A percentile compares a stretch with the other conserved stretches of the same genome.
Evolutionary conservation across 2,888 invertebrate species (phyloP).

Genomic region (Drosophila leonis): DNA sequence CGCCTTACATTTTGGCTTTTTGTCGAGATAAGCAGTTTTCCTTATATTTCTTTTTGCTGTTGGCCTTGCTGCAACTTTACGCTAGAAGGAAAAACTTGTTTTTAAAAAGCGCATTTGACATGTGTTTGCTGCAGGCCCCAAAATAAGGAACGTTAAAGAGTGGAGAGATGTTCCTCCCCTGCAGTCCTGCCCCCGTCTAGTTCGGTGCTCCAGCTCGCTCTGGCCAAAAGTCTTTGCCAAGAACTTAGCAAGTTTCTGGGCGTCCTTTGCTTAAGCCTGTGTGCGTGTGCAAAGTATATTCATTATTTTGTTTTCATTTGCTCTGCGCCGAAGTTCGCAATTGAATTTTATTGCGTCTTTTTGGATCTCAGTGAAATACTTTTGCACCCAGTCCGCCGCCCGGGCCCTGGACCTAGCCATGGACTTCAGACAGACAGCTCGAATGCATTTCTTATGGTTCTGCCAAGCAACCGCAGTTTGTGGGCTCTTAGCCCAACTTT

Average conservation of each 20-base stretch:
- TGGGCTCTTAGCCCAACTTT: constrained; percentile 32
- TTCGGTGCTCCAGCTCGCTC: constrained; percentile 10
- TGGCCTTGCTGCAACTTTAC: constrained; percentile 54
- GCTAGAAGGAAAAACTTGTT: constrained; percentile 81
- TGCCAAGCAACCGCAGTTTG: constrained; percentile 41
- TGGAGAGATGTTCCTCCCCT: background rate
- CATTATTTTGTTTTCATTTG: constrained; percentile 75
- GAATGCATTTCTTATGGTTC: constrained; percentile 12
- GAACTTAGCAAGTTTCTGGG: constrained; percentile 69
- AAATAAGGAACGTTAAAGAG: background rate
- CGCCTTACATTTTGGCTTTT: constrained; percentile 63
- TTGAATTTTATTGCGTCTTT: constrained; percentile 75
- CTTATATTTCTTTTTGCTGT: constrained; percentile 25
- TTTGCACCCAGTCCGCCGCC: constrained; percentile 24
- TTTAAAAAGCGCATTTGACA: constrained; percentile 77
- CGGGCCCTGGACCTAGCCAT: background rate
- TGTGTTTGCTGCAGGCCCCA: constrained; percentile 73
- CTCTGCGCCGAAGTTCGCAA: constrained; percentile 67
- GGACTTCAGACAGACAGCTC: constrained; percentile 24
- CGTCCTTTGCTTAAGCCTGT: constrained; percentile 44
- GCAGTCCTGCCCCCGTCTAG: background rate
- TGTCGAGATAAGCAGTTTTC: constrained; percentile 78
- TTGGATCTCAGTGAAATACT: constrained; percentile 61
- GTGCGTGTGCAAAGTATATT: constrained; percentile 61
- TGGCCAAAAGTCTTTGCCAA: constrained; percentile 65